Percentiles rank a stretch among this genome's conserved stretches.
phyloP scores from a whole-genome alignment of 2,797 vertebrate species.

The Lepilemur ruficaudatus region DNA sequence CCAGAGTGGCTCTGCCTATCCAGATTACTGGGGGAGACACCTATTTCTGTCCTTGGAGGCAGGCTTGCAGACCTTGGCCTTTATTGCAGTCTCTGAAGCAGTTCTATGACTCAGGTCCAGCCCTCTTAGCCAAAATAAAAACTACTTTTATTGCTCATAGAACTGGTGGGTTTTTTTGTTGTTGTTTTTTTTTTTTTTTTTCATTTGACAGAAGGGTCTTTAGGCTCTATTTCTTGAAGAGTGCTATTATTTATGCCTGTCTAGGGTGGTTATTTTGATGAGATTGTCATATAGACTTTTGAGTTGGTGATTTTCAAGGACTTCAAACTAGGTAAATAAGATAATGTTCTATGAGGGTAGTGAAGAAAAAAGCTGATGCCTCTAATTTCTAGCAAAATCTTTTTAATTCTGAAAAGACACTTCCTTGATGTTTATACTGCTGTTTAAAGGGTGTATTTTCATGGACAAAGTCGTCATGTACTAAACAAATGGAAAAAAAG shows the following conservation, averaged over 20 bases:
- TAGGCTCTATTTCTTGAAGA: background rate
- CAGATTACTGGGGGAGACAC: no score
- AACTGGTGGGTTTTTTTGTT: background rate
- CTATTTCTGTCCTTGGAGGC: no score
- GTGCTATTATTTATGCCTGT: background rate
- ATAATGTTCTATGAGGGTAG: background rate
- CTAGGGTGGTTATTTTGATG: background rate
- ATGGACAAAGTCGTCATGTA: background rate
- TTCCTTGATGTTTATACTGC: constrained; percentile 33
- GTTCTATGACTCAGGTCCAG: no score
- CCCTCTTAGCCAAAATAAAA: no score
- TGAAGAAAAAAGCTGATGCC: background rate
- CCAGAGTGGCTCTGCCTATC: no score
- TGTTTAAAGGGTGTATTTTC: background rate
- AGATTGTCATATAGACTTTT: constrained; percentile 7
- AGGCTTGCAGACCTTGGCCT: no score
- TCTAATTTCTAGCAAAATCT: background rate
- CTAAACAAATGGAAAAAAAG: constrained; percentile 30
- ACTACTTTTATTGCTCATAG: background rate
- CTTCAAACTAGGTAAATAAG: constrained; percentile 4
- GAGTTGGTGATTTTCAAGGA: background rate
- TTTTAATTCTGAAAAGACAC: constrained; percentile 46
- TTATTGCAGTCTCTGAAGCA: no score
- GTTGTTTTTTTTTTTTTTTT: background rate
- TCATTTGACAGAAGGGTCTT: no score